These are phyloP conservation scores for Blastobasis lacticolella DNA, from an alignment of 2,888 invertebrate genomes.

Conservation along the genomic window DNA sequence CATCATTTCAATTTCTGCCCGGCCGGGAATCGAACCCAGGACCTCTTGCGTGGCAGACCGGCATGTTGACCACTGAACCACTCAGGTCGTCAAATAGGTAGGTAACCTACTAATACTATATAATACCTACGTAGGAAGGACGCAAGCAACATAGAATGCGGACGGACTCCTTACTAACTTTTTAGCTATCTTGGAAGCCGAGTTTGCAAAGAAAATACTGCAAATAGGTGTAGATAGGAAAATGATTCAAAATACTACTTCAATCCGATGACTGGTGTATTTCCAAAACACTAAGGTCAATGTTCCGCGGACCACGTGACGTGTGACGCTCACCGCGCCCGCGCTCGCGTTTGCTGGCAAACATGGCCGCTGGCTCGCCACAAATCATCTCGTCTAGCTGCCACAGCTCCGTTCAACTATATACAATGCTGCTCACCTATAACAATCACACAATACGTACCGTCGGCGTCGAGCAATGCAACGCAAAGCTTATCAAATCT, in stretches of 20 bases:
- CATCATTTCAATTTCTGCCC: too few relatives aligned
- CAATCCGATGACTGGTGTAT: slow-evolving; percentile 24
- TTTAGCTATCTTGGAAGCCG: too few relatives aligned
- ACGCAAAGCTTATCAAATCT: slow-evolving; percentile 9
- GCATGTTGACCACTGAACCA: too few relatives aligned
- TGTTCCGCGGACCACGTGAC: slow-evolving; percentile 60
- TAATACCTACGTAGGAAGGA: too few relatives aligned
- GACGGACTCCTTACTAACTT: too few relatives aligned
- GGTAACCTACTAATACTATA: too few relatives aligned
- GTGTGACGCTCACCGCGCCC: slow-evolving; percentile 40
- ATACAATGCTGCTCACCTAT: slow-evolving; percentile 28
- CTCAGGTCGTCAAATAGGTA: too few relatives aligned
- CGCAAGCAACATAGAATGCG: too few relatives aligned
- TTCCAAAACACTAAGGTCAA: slow-evolving; percentile 69
- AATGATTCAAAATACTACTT: background rate
- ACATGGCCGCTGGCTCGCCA: slow-evolving; percentile 37
- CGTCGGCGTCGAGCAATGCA: slow-evolving; percentile 22
- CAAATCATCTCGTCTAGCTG: slow-evolving; percentile 41
- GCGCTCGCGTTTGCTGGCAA: slow-evolving; percentile 25
- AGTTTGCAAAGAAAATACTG: too few relatives aligned
- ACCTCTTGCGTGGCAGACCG: too few relatives aligned
- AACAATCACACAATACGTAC: slow-evolving; percentile 11
- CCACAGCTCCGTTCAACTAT: slow-evolving; percentile 20
- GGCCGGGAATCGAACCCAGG: too few relatives aligned
- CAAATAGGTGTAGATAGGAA: too few relatives aligned